These are phyloP conservation scores for Lophius piscatorius DNA, from an alignment of 2,113 vertebrate genomes.

Conservation along the genomic window DNA sequence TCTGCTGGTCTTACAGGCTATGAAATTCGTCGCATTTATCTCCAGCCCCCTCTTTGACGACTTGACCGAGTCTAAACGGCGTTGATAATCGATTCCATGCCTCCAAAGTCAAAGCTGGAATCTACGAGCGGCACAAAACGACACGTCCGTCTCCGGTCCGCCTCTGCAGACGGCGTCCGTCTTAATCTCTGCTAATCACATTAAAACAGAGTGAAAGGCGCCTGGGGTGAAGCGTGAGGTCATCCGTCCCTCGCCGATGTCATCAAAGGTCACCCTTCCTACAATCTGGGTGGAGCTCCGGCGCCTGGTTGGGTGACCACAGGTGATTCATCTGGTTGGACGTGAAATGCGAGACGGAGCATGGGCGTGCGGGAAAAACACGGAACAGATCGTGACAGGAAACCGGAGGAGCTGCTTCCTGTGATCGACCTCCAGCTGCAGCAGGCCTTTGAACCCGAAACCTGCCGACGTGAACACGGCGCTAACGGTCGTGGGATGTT, in stretches of 20 bases:
- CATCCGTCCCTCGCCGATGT: constrained; percentile 9
- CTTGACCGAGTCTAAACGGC: constrained; percentile 18
- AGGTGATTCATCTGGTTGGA: constrained; percentile 42
- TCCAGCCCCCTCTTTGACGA: background rate
- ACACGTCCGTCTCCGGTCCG: constrained; percentile 1
- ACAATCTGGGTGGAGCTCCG: constrained; percentile 36
- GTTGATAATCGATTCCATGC: constrained; percentile 28
- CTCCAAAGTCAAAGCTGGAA: constrained; percentile 37
- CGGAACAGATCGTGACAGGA: constrained; percentile 30
- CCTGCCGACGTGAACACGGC: constrained; percentile 10
- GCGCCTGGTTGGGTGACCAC: constrained; percentile 48
- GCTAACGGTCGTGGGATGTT: background rate
- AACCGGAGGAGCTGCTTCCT: too few relatives aligned
- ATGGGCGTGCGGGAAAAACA: constrained; percentile 12
- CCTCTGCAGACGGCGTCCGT: constrained; percentile 24
- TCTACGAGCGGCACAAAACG: background rate
- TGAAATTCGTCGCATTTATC: too few relatives aligned
- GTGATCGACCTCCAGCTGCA: too few relatives aligned
- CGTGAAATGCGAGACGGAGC: constrained; percentile 11
- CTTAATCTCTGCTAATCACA: constrained; percentile 48
- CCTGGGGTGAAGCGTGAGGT: background rate
- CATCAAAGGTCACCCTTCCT: constrained; percentile 17
- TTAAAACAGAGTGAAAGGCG: constrained; percentile 38
- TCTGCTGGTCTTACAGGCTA: too few relatives aligned
- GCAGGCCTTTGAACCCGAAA: too few relatives aligned